Evolutionary conservation across 2,113 vertebrate species (phyloP).

Genomic region (Clarias batrachus): DNA sequence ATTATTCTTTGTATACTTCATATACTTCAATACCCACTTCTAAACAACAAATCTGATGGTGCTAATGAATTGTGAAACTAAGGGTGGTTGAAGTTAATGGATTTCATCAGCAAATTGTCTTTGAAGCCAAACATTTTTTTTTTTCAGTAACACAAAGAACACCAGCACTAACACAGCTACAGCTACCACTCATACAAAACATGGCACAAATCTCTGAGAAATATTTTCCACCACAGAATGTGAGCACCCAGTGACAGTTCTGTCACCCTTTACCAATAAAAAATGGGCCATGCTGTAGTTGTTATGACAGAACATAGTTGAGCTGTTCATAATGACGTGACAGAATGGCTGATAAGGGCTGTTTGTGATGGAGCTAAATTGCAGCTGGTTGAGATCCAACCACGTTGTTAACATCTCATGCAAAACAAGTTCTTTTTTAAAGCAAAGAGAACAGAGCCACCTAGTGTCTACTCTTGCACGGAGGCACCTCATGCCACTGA

Average conservation of each 20-base stretch:
- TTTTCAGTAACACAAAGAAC: neutral
- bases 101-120: neutral
- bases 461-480: constrained; percentile 36
- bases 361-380: constrained; percentile 43
- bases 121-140: neutral
- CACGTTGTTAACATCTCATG: constrained; percentile 15
- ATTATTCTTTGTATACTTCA: neutral
- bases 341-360: constrained; percentile 21
- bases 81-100: neutral
- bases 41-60: neutral
- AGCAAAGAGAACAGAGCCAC: constrained; percentile 38
- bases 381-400: constrained; percentile 37
- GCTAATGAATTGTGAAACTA: neutral
- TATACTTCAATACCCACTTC: neutral
- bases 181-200: neutral
- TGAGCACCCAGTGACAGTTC: neutral
- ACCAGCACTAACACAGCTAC: neutral
- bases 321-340: constrained; percentile 37
- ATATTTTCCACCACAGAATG: neutral
- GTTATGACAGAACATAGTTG: constrained; percentile 13
- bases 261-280: neutral
- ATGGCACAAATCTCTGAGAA: constrained; percentile 8
- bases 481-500: neutral
- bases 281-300: neutral
- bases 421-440: constrained; percentile 9